Evolutionary conservation across 2,888 invertebrate genomes (phyloP).

Genomic region (Pecten maximus): DNA sequence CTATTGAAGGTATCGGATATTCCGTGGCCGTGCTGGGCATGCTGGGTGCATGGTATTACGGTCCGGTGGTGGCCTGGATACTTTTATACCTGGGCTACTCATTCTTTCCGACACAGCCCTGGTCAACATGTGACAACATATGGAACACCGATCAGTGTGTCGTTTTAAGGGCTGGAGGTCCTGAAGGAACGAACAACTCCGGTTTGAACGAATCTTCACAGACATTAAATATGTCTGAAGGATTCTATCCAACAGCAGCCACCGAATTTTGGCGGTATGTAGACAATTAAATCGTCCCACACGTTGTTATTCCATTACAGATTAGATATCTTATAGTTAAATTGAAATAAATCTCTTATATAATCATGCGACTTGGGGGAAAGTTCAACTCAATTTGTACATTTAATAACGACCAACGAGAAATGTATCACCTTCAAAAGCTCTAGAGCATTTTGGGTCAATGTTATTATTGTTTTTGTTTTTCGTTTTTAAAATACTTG

Average conservation of each 20-base stretch:
- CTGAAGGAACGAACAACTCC: neutral
- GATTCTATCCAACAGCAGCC: neutral
- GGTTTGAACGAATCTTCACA: neutral
- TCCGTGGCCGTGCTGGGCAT: neutral
- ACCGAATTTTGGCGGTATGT: conserved; percentile 22
- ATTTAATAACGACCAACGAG: no score
- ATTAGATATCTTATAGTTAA: no score
- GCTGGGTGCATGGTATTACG: neutral
- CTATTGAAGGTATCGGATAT: neutral
- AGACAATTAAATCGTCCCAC: no score
- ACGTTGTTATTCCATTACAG: no score
- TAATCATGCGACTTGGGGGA: no score
- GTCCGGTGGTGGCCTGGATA: neutral
- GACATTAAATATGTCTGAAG: neutral
- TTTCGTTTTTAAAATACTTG: no score
- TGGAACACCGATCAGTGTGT: neutral
- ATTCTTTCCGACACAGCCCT: neutral
- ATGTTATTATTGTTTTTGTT: no score
- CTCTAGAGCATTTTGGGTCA: no score
- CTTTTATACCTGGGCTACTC: neutral
- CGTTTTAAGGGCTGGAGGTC: neutral
- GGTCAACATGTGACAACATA: neutral
- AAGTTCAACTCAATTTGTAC: no score
- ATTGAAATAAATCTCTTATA: no score
- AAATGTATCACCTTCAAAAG: no score